phyloP scores from a whole-genome alignment of 1,140 invertebrate genomes.

The Atopsyche davidsoni region DNA sequence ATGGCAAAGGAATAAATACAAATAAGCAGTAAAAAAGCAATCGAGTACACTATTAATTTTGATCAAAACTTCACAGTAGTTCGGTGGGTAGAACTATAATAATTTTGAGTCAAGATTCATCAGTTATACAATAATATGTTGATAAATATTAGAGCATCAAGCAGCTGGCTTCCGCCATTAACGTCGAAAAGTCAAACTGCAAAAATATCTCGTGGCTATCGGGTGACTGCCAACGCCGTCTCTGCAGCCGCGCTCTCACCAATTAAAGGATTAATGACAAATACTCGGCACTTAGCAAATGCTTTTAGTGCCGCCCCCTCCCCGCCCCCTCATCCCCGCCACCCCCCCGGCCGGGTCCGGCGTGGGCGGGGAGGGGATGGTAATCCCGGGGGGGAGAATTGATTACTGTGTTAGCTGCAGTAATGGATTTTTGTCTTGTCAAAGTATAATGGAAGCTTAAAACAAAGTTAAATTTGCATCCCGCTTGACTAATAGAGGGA shows the following conservation, averaged over 20 bases:
- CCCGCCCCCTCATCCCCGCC: slow-evolving; percentile 7
- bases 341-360: neutral
- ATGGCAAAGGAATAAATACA: too few species aligned
- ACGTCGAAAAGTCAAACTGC: too few species aligned
- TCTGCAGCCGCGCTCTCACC: slow-evolving; percentile 24
- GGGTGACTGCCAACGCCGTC: slow-evolving; percentile 15
- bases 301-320: slow-evolving; percentile 25
- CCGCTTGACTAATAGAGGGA: neutral
- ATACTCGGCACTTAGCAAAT: slow-evolving; percentile 31
- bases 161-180: too few species aligned
- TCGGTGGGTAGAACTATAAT: too few species aligned
- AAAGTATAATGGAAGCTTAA: slow-evolving; percentile 29
- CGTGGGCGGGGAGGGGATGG: slow-evolving; percentile 4
- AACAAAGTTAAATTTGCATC: slow-evolving; percentile 26
- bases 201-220: slow-evolving; percentile 1
- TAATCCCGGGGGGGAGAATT: slow-evolving; percentile 30
- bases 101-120: too few species aligned
- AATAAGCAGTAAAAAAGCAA: too few species aligned
- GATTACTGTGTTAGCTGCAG: slow-evolving; percentile 29
- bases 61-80: too few species aligned
- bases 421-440: slow-evolving; percentile 32
- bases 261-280: slow-evolving; percentile 32
- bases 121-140: neutral
- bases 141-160: neutral
- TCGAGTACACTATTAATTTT: too few species aligned